These are phyloP conservation scores for Bruchidius siliquastri DNA, from an alignment of 2,888 invertebrate species.

Conservation along the genomic window DNA sequence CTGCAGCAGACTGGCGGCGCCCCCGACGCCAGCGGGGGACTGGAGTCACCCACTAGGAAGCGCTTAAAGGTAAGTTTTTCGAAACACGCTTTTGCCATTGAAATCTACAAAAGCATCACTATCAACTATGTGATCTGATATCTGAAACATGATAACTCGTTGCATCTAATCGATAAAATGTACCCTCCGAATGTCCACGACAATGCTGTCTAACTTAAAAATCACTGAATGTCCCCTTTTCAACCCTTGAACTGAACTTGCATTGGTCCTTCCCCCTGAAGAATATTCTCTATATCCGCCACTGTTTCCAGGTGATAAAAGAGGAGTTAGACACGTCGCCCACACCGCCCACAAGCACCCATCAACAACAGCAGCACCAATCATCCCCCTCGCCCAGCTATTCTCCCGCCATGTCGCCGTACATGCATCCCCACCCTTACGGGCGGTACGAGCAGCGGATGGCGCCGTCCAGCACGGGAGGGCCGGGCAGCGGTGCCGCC, in stretches of 20 bases:
- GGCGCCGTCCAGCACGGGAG: slow-evolving; percentile 23
- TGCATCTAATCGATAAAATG: too few relatives aligned
- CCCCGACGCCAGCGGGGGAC: slow-evolving; percentile 43
- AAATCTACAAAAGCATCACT: too few relatives aligned
- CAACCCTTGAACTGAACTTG: too few relatives aligned
- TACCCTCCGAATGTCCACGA: too few relatives aligned
- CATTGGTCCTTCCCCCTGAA: too few relatives aligned
- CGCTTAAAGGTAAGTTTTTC: slow-evolving; percentile 35
- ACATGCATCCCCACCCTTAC: slow-evolving; percentile 42
- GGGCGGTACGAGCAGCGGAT: slow-evolving; percentile 41
- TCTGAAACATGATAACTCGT: too few relatives aligned
- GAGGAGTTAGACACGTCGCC: slow-evolving; percentile 31
- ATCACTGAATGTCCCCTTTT: too few relatives aligned
- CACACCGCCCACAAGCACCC: slow-evolving; percentile 26
- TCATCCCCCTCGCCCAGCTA: slow-evolving; percentile 47
- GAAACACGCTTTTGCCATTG: too few relatives aligned
- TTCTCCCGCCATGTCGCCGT: slow-evolving; percentile 50
- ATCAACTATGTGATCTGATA: too few relatives aligned
- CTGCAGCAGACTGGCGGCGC: slow-evolving; percentile 40
- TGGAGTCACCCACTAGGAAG: slow-evolving; percentile 43
- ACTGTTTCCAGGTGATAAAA: slow-evolving; percentile 35
- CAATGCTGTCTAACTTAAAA: too few relatives aligned
- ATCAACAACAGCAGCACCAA: slow-evolving; percentile 40
- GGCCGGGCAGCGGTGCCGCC: not conserved
- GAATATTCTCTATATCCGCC: too few relatives aligned